Percentiles rank a stretch among this genome's conserved stretches.
These are phyloP conservation scores for Chionis minor DNA, from an alignment of 2,113 vertebrate species.

Conservation along the genomic window DNA sequence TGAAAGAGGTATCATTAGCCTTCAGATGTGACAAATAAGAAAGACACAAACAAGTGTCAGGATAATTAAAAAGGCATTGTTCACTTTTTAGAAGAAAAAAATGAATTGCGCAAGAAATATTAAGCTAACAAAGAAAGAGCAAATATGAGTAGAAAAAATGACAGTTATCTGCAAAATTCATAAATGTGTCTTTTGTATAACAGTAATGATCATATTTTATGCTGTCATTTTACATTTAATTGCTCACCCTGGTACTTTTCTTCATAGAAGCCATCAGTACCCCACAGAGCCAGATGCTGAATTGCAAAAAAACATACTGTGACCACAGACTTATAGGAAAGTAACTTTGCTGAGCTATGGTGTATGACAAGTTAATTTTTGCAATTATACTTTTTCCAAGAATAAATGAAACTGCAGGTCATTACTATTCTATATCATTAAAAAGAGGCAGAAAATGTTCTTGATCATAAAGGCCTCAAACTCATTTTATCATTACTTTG, in stretches of 20 bases:
- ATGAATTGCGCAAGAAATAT: slow-evolving; percentile 82
- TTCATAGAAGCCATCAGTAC: slow-evolving; percentile 85
- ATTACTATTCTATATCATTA: slow-evolving; percentile 75
- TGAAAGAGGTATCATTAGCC: slow-evolving; percentile 73
- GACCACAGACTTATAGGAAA: slow-evolving; percentile 80
- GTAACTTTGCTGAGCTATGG: slow-evolving; percentile 81
- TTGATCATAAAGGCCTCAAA: slow-evolving; percentile 72
- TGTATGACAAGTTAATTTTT: slow-evolving; percentile 87
- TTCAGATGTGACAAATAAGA: slow-evolving; percentile 78
- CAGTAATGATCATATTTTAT: slow-evolving; percentile 91
- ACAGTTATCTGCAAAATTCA: slow-evolving; percentile 92
- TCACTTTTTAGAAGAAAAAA: slow-evolving; percentile 76
- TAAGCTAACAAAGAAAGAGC: slow-evolving; percentile 86
- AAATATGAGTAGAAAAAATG: slow-evolving; percentile 85
- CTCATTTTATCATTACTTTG: slow-evolving; percentile 67
- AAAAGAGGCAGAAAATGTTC: slow-evolving; percentile 68
- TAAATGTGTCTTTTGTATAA: slow-evolving; percentile 92
- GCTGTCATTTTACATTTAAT: slow-evolving; percentile 87
- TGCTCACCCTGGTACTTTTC: slow-evolving; percentile 83
- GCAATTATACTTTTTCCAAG: slow-evolving; percentile 83
- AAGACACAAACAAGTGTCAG: slow-evolving; percentile 76
- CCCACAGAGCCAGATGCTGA: slow-evolving; percentile 87
- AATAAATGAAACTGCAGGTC: slow-evolving; percentile 80
- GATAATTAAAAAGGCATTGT: slow-evolving; percentile 81
- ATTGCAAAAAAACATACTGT: slow-evolving; percentile 85